Conservation (phyloP, 2,797 vertebrate genomes). For the Knipowitschia caucasica region DNA sequence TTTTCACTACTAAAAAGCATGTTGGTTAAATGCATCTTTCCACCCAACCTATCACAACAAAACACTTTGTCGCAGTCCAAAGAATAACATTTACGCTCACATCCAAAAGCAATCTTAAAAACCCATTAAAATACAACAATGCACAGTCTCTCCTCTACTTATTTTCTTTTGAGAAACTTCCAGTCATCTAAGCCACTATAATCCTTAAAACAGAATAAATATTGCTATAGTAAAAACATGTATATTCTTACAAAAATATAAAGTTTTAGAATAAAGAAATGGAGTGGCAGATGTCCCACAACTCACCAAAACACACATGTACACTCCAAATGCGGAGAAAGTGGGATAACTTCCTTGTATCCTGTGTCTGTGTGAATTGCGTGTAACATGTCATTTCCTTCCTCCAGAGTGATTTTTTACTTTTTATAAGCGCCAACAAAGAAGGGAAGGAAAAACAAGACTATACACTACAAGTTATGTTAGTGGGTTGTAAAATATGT, state of each 20-base stretch:
- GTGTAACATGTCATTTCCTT: constrained; percentile 54
- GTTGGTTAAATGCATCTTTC: too few species aligned
- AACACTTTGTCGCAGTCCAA: too few species aligned
- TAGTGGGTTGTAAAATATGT: neutral
- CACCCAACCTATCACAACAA: too few species aligned
- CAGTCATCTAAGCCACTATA: too few species aligned
- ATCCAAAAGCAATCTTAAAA: too few species aligned
- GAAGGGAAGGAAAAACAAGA: constrained; percentile 12
- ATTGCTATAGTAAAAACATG: too few species aligned
- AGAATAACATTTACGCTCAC: too few species aligned
- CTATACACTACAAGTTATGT: neutral
- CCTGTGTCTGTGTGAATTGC: constrained; percentile 31
- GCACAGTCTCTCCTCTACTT: too few species aligned
- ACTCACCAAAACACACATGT: constrained; percentile 37
- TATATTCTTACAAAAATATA: neutral
- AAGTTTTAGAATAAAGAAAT: neutral
- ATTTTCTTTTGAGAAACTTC: too few species aligned
- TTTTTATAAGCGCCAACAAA: constrained; percentile 34
- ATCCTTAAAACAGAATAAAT: too few species aligned
- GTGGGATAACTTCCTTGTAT: constrained; percentile 25
- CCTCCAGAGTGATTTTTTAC: constrained; percentile 36
- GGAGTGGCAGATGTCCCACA: neutral
- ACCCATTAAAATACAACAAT: too few species aligned
- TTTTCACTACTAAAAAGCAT: too few species aligned
- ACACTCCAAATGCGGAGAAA: constrained; percentile 16